A percentile compares a stretch with the other conserved stretches of the same genome.
Conservation (phyloP, 2,888 invertebrate genomes). For the Atethmia centrago region DNA sequence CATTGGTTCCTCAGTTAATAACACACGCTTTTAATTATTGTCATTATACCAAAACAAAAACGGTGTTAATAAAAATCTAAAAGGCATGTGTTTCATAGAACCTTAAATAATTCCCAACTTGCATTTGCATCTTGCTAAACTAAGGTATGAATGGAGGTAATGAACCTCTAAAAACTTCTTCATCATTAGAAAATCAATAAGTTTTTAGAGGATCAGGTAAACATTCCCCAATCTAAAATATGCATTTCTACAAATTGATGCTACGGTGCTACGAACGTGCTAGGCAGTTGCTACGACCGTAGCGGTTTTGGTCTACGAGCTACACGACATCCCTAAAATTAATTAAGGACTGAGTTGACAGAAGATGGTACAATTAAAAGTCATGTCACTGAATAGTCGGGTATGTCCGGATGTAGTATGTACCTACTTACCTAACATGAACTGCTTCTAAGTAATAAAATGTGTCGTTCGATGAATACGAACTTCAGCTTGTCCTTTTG, state of each 20-base stretch:
- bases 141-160: too few relatives aligned
- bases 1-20: background rate
- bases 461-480: background rate
- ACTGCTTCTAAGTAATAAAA: background rate
- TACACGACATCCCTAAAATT: constrained; percentile 13
- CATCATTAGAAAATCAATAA: too few relatives aligned
- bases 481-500: background rate
- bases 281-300: constrained; percentile 21
- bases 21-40: background rate
- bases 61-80: background rate
- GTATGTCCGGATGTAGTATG: background rate
- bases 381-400: background rate
- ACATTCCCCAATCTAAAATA: background rate
- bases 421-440: background rate
- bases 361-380: background rate
- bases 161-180: too few relatives aligned
- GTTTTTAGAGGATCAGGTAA: too few relatives aligned
- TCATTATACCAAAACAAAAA: background rate
- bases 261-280: constrained; percentile 36
- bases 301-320: constrained; percentile 20
- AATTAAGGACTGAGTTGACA: background rate
- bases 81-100: too few relatives aligned
- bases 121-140: too few relatives aligned
- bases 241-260: background rate
- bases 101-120: too few relatives aligned